A percentile compares a stretch with the other conserved stretches of the same genome.
Conservation (phyloP, 2,888 invertebrate species). For the Dyspetes luteomarginatus region DNA sequence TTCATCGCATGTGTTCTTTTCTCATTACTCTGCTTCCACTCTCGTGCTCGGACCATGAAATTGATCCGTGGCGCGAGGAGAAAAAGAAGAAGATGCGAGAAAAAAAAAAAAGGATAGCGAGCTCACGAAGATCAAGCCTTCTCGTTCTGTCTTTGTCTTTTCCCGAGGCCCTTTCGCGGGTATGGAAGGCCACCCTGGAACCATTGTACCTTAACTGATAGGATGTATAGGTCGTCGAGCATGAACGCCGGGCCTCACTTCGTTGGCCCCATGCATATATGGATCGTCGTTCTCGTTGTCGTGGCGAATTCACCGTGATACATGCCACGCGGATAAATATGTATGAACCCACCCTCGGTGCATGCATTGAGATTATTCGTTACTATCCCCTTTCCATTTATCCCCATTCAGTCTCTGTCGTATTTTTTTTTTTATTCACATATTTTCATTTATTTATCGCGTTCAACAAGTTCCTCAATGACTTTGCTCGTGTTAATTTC, state of each 20-base stretch:
- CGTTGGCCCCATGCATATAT: slow-evolving; percentile 74
- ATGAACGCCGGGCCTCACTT: slow-evolving; percentile 69
- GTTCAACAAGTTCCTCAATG: no score
- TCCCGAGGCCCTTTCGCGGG: slow-evolving; percentile 65
- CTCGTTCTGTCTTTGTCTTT: slow-evolving; percentile 47
- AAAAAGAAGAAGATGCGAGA: background rate
- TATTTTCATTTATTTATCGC: slow-evolving; percentile 32
- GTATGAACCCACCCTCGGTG: slow-evolving; percentile 67
- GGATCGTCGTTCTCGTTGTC: slow-evolving; percentile 68
- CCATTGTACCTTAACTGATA: slow-evolving; percentile 59
- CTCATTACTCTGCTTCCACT: slow-evolving; percentile 36
- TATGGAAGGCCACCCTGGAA: slow-evolving; percentile 61
- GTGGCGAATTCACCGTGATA: slow-evolving; percentile 72
- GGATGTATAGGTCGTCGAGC: slow-evolving; percentile 42
- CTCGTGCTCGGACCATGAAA: slow-evolving; percentile 65
- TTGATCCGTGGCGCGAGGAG: slow-evolving; percentile 60
- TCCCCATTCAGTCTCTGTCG: slow-evolving; percentile 2
- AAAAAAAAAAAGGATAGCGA: slow-evolving; percentile 11
- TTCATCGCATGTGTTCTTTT: slow-evolving; percentile 10
- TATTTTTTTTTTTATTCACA: background rate
- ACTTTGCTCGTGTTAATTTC: no score
- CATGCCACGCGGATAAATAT: slow-evolving; percentile 75
- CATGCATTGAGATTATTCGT: slow-evolving; percentile 75
- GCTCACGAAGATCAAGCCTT: slow-evolving; percentile 53
- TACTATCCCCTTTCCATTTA: slow-evolving; percentile 69